A percentile compares a stretch with the other conserved stretches of the same genome.
Evolutionary conservation across 2,797 vertebrate species (phyloP).

Genomic region (Lepilemur ruficaudatus): DNA sequence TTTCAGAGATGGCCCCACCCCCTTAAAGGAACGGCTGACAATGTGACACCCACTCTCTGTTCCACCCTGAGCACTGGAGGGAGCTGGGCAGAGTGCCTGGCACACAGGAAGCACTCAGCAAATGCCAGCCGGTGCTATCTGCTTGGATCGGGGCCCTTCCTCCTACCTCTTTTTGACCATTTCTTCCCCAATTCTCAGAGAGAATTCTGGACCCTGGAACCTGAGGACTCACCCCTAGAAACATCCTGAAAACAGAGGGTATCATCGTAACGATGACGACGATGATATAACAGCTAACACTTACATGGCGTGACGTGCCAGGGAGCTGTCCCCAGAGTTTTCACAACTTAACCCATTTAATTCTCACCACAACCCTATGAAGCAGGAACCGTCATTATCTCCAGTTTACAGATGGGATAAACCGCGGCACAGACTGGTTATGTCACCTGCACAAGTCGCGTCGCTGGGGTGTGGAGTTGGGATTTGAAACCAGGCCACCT

Average conservation of each 20-base stretch:
- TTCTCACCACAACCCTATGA: neutral
- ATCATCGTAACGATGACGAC: accelerated
- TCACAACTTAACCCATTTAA: neutral
- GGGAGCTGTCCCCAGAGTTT: neutral
- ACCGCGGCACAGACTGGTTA: neutral
- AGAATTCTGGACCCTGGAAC: neutral
- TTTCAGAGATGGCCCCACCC: neutral
- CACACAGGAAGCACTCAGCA: neutral
- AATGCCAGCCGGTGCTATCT: neutral
- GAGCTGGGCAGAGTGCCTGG: neutral
- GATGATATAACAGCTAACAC: accelerated
- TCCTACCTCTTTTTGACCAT: neutral
- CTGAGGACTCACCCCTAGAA: neutral
- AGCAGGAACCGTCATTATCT: neutral
- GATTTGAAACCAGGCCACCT: neutral
- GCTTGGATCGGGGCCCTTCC: neutral
- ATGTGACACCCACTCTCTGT: neutral
- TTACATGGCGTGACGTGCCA: neutral
- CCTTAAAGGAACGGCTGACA: neutral
- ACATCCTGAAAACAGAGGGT: neutral
- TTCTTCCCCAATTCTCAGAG: neutral
- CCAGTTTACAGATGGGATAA: neutral
- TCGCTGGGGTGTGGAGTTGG: neutral
- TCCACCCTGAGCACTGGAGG: neutral
- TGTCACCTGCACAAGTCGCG: neutral